phyloP scores from a whole-genome alignment of 2,113 vertebrate genomes.

The Craseonycteris thonglongyai region DNA sequence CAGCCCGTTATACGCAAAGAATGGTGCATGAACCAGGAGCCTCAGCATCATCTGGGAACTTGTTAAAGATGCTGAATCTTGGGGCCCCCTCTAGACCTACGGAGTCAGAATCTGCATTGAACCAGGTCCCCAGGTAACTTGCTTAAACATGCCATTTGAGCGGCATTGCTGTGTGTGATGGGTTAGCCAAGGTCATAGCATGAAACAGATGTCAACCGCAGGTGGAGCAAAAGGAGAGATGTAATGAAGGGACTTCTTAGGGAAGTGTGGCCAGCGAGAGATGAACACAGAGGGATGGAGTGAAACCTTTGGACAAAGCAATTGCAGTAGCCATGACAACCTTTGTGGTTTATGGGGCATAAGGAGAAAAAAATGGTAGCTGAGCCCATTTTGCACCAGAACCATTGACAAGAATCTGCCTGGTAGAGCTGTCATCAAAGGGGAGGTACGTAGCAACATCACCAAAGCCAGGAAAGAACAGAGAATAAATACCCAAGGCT shows the following conservation, averaged over 20 bases:
- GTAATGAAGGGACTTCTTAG: not conserved
- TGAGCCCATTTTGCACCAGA: not conserved
- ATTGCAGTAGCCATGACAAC: not conserved
- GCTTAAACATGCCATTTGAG: not conserved
- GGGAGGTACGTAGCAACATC: not conserved
- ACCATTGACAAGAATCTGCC: not conserved
- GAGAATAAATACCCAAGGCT: not conserved
- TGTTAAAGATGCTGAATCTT: not conserved
- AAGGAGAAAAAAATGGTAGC: not conserved
- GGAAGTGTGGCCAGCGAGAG: not conserved
- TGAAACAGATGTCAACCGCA: not conserved
- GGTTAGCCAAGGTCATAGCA: not conserved
- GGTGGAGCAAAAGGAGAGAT: not conserved
- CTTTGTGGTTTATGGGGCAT: not conserved
- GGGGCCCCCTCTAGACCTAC: not conserved
- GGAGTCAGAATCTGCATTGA: not conserved
- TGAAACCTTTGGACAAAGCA: not conserved
- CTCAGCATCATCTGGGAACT: not conserved
- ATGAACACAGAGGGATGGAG: not conserved
- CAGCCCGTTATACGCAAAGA: not conserved
- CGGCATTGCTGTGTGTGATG: not conserved
- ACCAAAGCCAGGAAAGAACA: not conserved
- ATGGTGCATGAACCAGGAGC: not conserved
- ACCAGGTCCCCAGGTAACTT: not conserved
- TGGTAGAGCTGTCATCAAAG: not conserved